These are phyloP conservation scores for Arrhamphus sclerolepis DNA, from an alignment of 2,797 vertebrate species.

Conservation along the genomic window DNA sequence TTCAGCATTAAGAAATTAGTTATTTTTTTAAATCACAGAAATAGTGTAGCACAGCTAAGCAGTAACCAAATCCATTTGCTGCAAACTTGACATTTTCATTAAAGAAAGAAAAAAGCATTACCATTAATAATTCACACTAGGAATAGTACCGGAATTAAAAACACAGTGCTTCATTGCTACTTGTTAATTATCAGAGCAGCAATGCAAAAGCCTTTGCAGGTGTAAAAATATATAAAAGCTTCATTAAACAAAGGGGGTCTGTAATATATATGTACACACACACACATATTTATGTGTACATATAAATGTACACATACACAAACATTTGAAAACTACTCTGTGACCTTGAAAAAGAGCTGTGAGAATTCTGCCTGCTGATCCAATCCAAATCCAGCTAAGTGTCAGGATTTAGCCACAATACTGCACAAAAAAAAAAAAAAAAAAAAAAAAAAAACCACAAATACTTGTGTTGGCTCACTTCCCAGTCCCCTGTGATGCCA, in stretches of 20 bases:
- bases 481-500: conserved; percentile 66
- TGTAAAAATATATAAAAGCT: not conserved
- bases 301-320: no score
- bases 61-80: not conserved
- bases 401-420: conserved; percentile 70
- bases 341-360: conserved; percentile 64
- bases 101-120: not conserved
- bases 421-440: conserved; percentile 47
- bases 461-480: conserved; percentile 77
- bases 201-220: not conserved
- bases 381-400: conserved; percentile 64
- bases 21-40: no score
- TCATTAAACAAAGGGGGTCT: conserved; percentile 12
- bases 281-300: no score
- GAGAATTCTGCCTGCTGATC: conserved; percentile 65
- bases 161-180: not conserved
- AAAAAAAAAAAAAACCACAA: conserved; percentile 46
- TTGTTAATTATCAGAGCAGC: not conserved
- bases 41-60: no score
- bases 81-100: not conserved
- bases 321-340: conserved; percentile 22
- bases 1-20: no score
- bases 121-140: not conserved
- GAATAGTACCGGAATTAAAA: conserved; percentile 11
- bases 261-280: no score